Base-by-base conservation (phyloP, 2,888 invertebrate species). In the Caenorhabditis sp. region DNA sequence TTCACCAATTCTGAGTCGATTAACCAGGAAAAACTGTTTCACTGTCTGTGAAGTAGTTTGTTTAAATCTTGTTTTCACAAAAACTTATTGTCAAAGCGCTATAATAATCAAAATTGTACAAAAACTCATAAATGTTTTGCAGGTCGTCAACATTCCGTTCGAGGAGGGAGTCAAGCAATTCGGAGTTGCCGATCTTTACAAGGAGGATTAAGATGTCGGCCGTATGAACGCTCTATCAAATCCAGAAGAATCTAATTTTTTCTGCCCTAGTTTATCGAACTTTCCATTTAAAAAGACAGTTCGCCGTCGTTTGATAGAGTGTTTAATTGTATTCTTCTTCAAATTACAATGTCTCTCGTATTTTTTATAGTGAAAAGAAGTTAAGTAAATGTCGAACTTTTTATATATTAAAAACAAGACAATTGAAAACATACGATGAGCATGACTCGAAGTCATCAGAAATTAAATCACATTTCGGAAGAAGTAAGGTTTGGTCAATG, bases 161-260 rank as follows among this genome's bases (percentile, higher is more conserved):
- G 86, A 87, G 55, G 87, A 87, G 70, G 87, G 87, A 82, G 86
- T 87, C 70, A 74, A 83, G 37, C 86, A 85, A 65, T 86, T 87
- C 73, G 87, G 87, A 78, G 87, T 85, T 46, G 85, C 83, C 59
- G 86, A 87, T 78, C 83, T 87, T 62, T 87, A 84, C 87, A 78
- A 84, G 58, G 87, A 87, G 53, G 86, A 86, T n/a, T 87, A 86
- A 66, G 46, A 59, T 32, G 17, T 43, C 48, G 48, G 55, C 26
- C 50, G 37, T 59, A 24, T 39, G 53, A 15, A 59, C 48, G 8
- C 50, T 56, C 39, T 45, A 43, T 52, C 63, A 58, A 50, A 65
- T 43, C n/a, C 24, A 39, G 62, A 37, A 68, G 39, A 46, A 26
- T 20, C 53, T 17, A 13, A 43, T 17, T 22, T 43, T 55, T 48